These are phyloP conservation scores for Cephalopachus bancanus DNA, from an alignment of 2,797 vertebrate species.

Conservation along the genomic window DNA sequence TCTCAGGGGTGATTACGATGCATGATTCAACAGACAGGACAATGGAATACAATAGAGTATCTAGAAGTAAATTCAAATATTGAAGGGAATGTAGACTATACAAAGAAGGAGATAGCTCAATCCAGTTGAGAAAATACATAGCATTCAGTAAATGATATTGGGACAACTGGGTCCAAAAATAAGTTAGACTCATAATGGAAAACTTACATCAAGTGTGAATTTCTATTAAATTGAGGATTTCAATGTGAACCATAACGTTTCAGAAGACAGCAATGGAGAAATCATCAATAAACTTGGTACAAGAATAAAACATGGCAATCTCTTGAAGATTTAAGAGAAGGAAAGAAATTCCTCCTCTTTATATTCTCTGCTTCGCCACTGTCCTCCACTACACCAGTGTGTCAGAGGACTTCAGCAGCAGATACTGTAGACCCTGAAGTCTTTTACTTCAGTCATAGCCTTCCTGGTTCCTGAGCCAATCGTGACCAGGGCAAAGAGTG, in stretches of 20 bases:
- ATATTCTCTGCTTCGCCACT: neutral
- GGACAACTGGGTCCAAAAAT: neutral
- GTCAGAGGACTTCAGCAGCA: neutral
- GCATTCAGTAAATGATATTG: neutral
- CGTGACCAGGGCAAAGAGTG: neutral
- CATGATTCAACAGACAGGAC: neutral
- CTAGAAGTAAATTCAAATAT: constrained; percentile 24
- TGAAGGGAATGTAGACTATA: constrained; percentile 8
- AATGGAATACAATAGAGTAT: neutral
- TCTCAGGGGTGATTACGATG: neutral
- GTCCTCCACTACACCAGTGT: neutral
- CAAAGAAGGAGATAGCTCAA: neutral
- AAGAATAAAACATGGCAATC: neutral
- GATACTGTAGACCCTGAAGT: neutral
- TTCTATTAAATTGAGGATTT: constrained; percentile 44
- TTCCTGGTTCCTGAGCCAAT: neutral
- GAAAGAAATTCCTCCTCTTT: neutral
- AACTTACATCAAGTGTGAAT: neutral
- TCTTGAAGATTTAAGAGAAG: neutral
- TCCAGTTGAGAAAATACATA: neutral
- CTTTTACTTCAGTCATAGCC: neutral
- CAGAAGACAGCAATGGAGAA: neutral
- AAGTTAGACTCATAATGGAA: neutral
- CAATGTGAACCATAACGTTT: neutral
- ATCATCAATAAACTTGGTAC: neutral